Conservation (phyloP, 2,797 vertebrate species). For the Cossypha caffra region DNA sequence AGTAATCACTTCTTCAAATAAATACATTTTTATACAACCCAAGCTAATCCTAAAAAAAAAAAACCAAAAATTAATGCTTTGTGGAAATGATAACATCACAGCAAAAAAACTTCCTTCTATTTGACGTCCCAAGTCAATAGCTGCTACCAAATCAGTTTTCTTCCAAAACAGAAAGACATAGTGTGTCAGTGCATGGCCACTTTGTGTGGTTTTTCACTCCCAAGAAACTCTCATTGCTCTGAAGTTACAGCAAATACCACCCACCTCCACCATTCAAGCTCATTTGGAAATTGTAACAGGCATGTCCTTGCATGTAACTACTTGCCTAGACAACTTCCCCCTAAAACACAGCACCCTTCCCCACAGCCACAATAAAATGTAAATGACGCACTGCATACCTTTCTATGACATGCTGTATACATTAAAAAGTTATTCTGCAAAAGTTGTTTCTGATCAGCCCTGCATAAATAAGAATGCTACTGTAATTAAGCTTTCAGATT, state of each 20-base stretch:
- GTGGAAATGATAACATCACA: background rate
- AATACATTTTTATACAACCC: background rate
- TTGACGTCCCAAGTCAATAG: background rate
- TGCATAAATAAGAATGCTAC: background rate
- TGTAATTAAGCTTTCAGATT: background rate
- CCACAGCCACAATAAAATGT: slow-evolving; percentile 37
- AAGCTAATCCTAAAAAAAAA: background rate
- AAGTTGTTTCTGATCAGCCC: background rate
- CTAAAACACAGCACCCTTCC: slow-evolving; percentile 31
- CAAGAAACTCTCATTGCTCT: background rate
- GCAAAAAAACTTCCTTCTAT: background rate
- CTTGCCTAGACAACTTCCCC: slow-evolving; percentile 38
- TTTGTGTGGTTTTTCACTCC: background rate
- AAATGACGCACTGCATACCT: background rate
- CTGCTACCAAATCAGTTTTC: background rate
- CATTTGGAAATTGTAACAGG: slow-evolving; percentile 16
- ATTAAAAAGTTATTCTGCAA: background rate
- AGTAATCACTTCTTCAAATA: background rate
- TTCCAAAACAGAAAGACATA: background rate
- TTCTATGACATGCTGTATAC: background rate
- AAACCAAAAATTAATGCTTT: background rate
- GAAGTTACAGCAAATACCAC: background rate
- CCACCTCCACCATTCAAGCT: background rate
- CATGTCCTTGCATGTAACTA: slow-evolving; percentile 19
- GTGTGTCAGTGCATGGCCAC: background rate